Percentiles rank a stretch among this genome's conserved stretches.
Evolutionary conservation across 2,113 vertebrate genomes (phyloP).

Genomic region (Stegostoma tigrinum): DNA sequence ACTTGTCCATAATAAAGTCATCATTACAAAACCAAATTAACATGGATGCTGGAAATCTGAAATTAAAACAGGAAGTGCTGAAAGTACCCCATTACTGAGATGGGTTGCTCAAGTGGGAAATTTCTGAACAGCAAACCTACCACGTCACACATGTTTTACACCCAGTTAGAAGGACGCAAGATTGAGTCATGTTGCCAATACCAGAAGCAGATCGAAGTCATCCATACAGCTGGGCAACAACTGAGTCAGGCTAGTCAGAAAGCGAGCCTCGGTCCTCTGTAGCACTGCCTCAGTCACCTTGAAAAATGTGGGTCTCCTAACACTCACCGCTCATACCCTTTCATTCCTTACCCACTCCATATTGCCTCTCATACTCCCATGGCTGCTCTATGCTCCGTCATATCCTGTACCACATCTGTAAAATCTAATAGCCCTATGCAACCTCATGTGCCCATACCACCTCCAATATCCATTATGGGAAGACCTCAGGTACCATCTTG

Average conservation of each 20-base stretch:
- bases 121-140: no score
- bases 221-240: no score
- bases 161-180: not conserved
- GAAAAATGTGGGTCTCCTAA: not conserved
- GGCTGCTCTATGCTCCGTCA: not conserved
- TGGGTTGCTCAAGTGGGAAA: no score
- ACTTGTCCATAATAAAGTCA: not conserved
- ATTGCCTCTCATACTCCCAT: not conserved
- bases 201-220: not conserved
- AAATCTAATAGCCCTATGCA: no score
- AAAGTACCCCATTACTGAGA: not conserved
- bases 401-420: no score
- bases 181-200: not conserved
- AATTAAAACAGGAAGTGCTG: not conserved
- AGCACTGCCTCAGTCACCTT: not conserved
- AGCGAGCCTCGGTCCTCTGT: not conserved
- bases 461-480: not conserved
- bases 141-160: not conserved
- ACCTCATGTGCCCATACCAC: no score
- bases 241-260: not conserved
- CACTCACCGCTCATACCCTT: no score
- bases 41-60: no score
- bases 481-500: not conserved
- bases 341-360: not conserved
- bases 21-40: not conserved